Evolutionary conservation across 2,888 invertebrate species (phyloP), one percentile per base, ranked within the genome.

Genomic region (Willowsia nigromaculata): DNA sequence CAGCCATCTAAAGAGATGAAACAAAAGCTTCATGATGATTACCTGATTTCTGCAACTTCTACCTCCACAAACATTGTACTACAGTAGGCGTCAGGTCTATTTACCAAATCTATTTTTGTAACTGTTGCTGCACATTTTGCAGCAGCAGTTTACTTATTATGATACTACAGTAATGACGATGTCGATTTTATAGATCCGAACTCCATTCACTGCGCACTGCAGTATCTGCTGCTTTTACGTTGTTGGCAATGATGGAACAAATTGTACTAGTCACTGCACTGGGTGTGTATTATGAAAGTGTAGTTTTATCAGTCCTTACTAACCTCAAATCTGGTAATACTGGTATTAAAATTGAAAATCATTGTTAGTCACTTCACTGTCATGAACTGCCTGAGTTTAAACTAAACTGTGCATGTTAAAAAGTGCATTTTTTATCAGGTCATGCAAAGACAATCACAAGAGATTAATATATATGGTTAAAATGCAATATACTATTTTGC

Each of bases 11-110:
- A 56, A n/a, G n/a, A 33, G 25, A 40, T 40, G 43, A 81, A 81
- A 81, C 81, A 82, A 82, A 82, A 50, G 50, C n/a, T 18, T 76
- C 76, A 30, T 50, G 27, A 76, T 50, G 18, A 56, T 81, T 87
- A 81, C 81, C 87, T 87, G 50, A 50, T 86, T 81, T 86, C 80
- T 43, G 80, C 81, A n/a, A 81, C 80, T 47, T 68, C 59, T 50
- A 85, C 30, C 50, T 85, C 71, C 9, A 59, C 81, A 43, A 87
- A 62, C 87, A 71, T 81, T 27, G 11, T 40, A 22, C 68, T 40
- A n/a, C 68, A 22, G 22, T 68, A 7, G n/a, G 22, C 68, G 40
- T 37, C 22, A 68, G 68, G 3, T 40, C 50, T 50, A 15, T 50
- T 50, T 50, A 50, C 15, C 50, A 15, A 22, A 40, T 68, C 33